These are phyloP conservation scores for Julus scanicus DNA, from an alignment of 2,888 invertebrate genomes.

Conservation along the genomic window DNA sequence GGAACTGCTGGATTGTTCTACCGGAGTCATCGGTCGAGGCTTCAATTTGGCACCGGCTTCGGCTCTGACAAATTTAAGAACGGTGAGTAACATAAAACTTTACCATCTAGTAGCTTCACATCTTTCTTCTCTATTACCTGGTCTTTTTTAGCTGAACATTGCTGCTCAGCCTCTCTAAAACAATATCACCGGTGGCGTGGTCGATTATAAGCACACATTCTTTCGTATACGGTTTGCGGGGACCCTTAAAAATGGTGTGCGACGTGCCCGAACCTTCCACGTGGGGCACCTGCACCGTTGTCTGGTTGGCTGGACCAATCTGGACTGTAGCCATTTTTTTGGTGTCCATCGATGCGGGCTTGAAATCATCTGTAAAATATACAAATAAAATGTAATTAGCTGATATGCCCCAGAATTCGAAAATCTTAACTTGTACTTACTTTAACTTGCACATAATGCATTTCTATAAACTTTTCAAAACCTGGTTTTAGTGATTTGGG, in stretches of 20 bases:
- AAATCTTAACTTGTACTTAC: too few relatives aligned
- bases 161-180: constrained; percentile 88
- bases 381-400: neutral
- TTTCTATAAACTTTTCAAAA: too few relatives aligned
- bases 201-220: constrained; percentile 97
- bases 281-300: constrained; percentile 93
- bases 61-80: constrained; percentile 58
- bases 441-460: too few relatives aligned
- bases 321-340: constrained; percentile 91
- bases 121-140: constrained; percentile 69
- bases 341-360: constrained; percentile 96
- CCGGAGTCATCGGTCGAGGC: constrained; percentile 59
- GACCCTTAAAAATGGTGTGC: constrained; percentile 94
- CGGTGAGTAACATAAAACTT: too few relatives aligned
- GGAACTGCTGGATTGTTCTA: constrained; percentile 70
- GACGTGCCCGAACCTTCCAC: constrained; percentile 90
- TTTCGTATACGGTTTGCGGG: constrained; percentile 88
- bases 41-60: constrained; percentile 61
- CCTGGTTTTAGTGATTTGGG: too few relatives aligned
- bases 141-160: constrained; percentile 95
- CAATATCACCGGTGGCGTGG: constrained; percentile 90
- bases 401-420: too few relatives aligned
- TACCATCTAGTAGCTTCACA: too few relatives aligned
- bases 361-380: constrained; percentile 88
- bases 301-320: constrained; percentile 82